Conservation (phyloP, 2,888 invertebrate species). For the Lissocephala sabroskyi region DNA sequence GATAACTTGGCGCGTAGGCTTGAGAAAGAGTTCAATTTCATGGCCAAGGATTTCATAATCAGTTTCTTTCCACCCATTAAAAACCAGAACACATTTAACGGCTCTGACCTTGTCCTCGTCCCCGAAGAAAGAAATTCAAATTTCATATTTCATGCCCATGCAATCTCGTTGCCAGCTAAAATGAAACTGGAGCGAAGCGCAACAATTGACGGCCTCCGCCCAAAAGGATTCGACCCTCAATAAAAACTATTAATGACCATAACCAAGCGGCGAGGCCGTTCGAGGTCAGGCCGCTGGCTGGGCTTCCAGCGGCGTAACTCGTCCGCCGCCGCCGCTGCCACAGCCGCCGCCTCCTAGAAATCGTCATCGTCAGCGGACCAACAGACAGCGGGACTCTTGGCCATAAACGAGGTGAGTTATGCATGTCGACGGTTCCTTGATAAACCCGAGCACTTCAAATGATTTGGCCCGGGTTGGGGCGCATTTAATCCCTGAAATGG, state of each 20-base stretch:
- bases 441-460: slow-evolving; percentile 24
- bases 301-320: slow-evolving; percentile 36
- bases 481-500: slow-evolving; percentile 43
- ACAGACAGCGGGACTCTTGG: too few species aligned
- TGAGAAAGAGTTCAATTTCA: slow-evolving; percentile 31
- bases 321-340: slow-evolving; percentile 19
- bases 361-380: too few species aligned
- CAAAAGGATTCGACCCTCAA: slow-evolving; percentile 31
- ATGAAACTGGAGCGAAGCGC: slow-evolving; percentile 32
- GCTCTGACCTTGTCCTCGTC: slow-evolving; percentile 30
- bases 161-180: too few species aligned
- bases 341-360: too few species aligned
- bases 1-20: too few species aligned
- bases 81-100: too few species aligned
- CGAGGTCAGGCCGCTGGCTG: too few species aligned
- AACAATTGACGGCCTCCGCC: too few species aligned
- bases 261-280: too few species aligned
- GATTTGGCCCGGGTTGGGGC: neutral
- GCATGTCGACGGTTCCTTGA: slow-evolving; percentile 21
- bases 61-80: slow-evolving; percentile 27
- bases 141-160: slow-evolving; percentile 53
- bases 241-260: slow-evolving; percentile 68
- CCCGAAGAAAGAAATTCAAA: slow-evolving; percentile 41
- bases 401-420: slow-evolving; percentile 36
- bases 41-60: slow-evolving; percentile 46